phyloP scores from a whole-genome alignment of 2,888 invertebrate genomes.

The Coleophora deauratella region DNA sequence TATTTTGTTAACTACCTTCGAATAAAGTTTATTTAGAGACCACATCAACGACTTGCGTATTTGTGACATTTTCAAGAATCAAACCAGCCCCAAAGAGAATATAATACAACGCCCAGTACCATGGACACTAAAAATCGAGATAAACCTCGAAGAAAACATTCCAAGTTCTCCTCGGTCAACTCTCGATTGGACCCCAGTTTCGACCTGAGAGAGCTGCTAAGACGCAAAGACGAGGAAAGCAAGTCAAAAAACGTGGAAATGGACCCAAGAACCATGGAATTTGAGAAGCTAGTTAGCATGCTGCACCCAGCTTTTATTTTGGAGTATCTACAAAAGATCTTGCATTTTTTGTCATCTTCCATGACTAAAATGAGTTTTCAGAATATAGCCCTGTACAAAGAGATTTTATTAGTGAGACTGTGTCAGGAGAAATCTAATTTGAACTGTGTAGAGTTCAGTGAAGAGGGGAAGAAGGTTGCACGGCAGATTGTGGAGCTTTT shows the following conservation, averaged over 20 bases:
- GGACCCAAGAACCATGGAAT: constrained; percentile 1
- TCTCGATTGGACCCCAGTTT: constrained; percentile 5
- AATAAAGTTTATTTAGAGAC: no score
- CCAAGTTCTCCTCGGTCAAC: not conserved
- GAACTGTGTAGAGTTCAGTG: constrained; percentile 11
- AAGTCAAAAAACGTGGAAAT: not conserved
- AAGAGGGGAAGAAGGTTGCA: constrained; percentile 10
- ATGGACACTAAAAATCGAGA: no score
- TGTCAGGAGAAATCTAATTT: constrained; percentile 18
- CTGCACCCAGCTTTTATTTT: constrained; percentile 14
- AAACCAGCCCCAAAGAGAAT: no score
- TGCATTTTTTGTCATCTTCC: constrained; percentile 20
- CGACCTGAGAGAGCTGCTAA: not conserved
- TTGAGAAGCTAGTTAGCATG: constrained; percentile 11
- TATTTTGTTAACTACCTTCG: no score
- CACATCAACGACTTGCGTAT: no score
- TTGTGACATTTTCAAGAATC: no score
- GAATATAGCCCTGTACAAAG: constrained; percentile 12
- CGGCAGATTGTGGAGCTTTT: constrained; percentile 19
- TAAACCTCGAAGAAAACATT: not conserved
- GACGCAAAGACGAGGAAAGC: no score
- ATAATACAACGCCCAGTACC: no score
- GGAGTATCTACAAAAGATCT: constrained; percentile 18
- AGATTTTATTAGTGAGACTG: constrained; percentile 24
- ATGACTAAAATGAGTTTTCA: constrained; percentile 21